Evolutionary conservation across 2,113 vertebrate species (phyloP), one percentile per base, ranked within the genome.

Genomic region (Chrysemys picta): DNA sequence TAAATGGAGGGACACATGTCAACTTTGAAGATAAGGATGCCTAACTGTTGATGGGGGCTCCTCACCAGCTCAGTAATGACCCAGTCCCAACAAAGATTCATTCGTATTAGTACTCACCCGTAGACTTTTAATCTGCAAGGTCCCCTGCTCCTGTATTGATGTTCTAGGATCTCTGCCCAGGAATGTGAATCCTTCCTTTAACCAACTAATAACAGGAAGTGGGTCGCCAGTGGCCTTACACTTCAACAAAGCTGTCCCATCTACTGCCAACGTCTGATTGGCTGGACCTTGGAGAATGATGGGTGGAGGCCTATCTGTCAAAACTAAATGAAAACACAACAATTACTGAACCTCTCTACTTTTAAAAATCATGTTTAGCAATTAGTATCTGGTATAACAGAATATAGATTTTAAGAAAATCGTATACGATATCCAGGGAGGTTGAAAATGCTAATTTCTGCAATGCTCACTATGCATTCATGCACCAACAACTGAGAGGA

Each of bases 191-290:
- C 99, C 99, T 62, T 99, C 99, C 96, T 99, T 99, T 89, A 99
- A 97, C 99, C 99, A 99, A 98, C 99, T 99, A 98, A 99, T 98
- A 85, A 99, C 98, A 88, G 99, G 99, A 95, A 99, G 98, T 38
- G 99, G 99, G 72, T 99, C 99, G 0, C 99, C 99, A 0, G 99
- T 99, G 12, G 99, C 99, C 97, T 99, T 99, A 97, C 99, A 99
- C 96, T 99, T 99, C 86, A 99, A 97, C 87, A 99, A 93, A 3
- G 99, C 99, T 90, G 99, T 98, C 10, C 99, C 99, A 97, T 99
- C 99, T 95, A 99, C 98, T 14, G 98, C 99, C 59, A 99, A 95
- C 0, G 99, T 99, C 98, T 99, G 99, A 97, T 99, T 99, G 95
- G 99, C 96, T 0, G 99, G 99, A 11, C 99, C 99, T 98, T 99